Evolutionary conservation across 2,888 invertebrate species (phyloP).

Genomic region (Parthenolecanium corni): DNA sequence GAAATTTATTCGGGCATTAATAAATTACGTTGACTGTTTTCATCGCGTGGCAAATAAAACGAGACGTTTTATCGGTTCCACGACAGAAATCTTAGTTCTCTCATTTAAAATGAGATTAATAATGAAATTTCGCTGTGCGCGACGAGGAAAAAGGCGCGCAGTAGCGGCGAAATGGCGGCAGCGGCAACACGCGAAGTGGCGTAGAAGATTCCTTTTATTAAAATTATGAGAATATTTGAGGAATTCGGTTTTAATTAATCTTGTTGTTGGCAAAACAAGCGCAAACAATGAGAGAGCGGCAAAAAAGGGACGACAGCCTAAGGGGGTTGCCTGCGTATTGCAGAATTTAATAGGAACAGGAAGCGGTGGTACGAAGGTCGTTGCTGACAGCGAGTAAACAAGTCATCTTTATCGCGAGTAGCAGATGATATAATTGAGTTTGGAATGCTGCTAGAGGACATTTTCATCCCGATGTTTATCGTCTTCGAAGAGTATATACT

Average conservation of each 20-base stretch:
- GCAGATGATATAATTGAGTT: conserved; percentile 27
- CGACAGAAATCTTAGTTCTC: conserved; percentile 21
- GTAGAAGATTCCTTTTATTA: conserved; percentile 28
- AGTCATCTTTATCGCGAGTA: conserved; percentile 26
- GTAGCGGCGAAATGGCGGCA: too few species aligned
- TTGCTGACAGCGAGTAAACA: conserved; percentile 26
- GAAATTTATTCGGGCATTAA: conserved; percentile 18
- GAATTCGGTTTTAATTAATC: conserved; percentile 28
- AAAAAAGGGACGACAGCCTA: conserved; percentile 21
- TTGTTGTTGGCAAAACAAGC: conserved; percentile 24
- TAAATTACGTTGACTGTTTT: conserved; percentile 17
- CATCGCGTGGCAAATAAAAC: conserved; percentile 17
- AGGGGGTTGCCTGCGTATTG: conserved; percentile 16
- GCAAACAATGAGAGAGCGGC: conserved; percentile 13
- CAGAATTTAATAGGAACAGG: conserved; percentile 22
- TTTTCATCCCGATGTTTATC: conserved; percentile 8
- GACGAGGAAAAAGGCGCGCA: too few species aligned
- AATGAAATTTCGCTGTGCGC: conserved; percentile 17
- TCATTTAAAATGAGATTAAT: conserved; percentile 27
- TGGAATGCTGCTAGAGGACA: conserved; percentile 27
- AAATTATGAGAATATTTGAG: conserved; percentile 28
- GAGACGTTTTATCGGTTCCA: conserved; percentile 26
- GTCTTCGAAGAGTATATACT: too few species aligned
- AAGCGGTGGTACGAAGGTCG: conserved; percentile 22
- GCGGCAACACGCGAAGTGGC: neutral